A percentile compares a stretch with the other conserved stretches of the same genome.
phyloP scores from a whole-genome alignment of 2,113 vertebrate species.

The Mobula hypostoma region DNA sequence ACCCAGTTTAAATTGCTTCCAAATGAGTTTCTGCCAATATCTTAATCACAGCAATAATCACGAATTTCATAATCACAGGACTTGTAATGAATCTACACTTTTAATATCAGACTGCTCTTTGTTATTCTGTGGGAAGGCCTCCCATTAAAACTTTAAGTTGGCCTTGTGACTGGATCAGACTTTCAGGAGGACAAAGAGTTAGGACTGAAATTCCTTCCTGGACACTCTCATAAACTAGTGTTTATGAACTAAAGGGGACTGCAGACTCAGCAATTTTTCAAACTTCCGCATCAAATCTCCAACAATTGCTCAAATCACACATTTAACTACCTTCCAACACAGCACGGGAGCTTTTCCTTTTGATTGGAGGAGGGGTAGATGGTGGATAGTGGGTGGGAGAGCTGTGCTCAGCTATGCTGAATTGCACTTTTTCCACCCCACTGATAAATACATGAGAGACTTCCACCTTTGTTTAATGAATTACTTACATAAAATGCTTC shows the following conservation, averaged over 20 bases:
- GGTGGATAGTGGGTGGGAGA: not conserved
- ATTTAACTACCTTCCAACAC: not conserved
- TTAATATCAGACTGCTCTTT: not conserved
- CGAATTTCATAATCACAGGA: not conserved
- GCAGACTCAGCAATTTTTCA: slow-evolving; percentile 6
- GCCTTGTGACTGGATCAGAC: slow-evolving; percentile 4
- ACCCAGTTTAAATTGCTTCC: slow-evolving; percentile 18
- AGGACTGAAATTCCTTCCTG: not conserved
- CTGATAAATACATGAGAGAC: not conserved
- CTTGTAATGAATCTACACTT: not conserved
- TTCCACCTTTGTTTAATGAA: not conserved
- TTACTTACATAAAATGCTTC: not conserved
- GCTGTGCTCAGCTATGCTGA: not conserved
- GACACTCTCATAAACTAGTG: not conserved
- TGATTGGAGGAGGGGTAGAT: not conserved
- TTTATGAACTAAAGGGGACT: not conserved
- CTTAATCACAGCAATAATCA: not conserved
- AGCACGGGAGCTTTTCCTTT: not conserved
- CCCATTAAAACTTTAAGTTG: not conserved
- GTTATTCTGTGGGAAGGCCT: not conserved
- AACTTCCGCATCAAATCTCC: not conserved
- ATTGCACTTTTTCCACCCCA: not conserved
- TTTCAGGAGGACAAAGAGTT: slow-evolving; percentile 21
- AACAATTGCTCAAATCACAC: not conserved
- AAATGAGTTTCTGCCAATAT: not conserved